Evolutionary conservation across 2,797 vertebrate species (phyloP).

Genomic region (Geotrypetes seraphini): DNA sequence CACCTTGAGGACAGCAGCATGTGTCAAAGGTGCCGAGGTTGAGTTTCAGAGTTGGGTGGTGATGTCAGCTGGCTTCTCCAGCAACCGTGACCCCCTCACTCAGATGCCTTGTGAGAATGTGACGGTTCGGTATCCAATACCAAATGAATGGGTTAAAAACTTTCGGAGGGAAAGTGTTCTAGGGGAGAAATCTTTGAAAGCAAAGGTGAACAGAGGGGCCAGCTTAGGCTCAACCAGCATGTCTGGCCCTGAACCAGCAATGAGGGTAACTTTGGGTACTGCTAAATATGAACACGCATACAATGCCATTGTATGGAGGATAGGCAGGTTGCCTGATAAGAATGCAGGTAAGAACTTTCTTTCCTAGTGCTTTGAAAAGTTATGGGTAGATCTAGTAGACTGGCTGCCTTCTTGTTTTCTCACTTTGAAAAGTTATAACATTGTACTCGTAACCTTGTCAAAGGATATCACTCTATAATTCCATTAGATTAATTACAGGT

Average conservation of each 20-base stretch:
- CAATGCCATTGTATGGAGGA: conserved; percentile 78
- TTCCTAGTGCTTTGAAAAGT: no score
- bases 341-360: conserved; percentile 66
- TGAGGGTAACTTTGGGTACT: conserved; percentile 79
- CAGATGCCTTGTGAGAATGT: conserved; percentile 79
- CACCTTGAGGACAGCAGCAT: conserved; percentile 65
- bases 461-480: no score
- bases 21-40: conserved; percentile 69
- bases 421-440: no score
- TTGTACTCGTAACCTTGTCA: no score
- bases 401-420: no score
- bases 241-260: conserved; percentile 76
- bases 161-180: conserved; percentile 72
- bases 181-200: conserved; percentile 77
- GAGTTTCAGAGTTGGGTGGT: conserved; percentile 80
- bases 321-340: conserved; percentile 76
- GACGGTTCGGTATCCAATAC: conserved; percentile 72
- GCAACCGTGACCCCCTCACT: conserved; percentile 66
- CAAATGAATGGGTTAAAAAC: conserved; percentile 79
- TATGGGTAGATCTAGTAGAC: no score
- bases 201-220: conserved; percentile 77
- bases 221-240: conserved; percentile 67
- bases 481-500: no score
- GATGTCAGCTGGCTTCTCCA: conserved; percentile 73
- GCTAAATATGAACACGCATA: conserved; percentile 83